phyloP scores from a whole-genome alignment of 2,888 invertebrate genomes.

The Dolichopus griseipennis region DNA sequence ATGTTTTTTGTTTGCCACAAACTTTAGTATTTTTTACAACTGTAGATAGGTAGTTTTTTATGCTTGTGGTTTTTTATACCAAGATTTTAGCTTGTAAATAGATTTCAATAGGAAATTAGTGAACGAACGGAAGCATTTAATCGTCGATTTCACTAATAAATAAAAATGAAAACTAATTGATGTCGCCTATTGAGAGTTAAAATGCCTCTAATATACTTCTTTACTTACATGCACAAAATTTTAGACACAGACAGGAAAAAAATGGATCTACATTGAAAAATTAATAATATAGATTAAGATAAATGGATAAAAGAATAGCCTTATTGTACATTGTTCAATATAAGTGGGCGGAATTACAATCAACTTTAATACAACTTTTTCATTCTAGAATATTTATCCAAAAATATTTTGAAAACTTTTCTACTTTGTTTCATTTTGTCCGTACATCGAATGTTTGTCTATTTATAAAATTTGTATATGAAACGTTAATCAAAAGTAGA shows the following conservation, averaged over 20 bases:
- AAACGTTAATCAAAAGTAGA: too few species aligned
- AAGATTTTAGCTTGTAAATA: not conserved
- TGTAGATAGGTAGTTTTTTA: too few species aligned
- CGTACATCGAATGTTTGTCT: not conserved
- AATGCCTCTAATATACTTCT: not conserved
- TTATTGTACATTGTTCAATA: not conserved
- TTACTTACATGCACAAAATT: not conserved
- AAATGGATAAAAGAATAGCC: not conserved
- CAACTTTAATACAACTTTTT: not conserved
- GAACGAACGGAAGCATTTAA: constrained; percentile 2
- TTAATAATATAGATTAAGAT: too few species aligned
- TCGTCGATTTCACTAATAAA: not conserved
- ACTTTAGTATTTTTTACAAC: too few species aligned
- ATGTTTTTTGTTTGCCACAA: too few species aligned
- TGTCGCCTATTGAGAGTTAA: not conserved
- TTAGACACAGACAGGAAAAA: too few species aligned
- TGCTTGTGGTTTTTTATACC: too few species aligned
- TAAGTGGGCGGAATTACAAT: not conserved
- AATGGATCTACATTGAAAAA: too few species aligned
- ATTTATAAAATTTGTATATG: too few species aligned
- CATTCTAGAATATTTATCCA: not conserved
- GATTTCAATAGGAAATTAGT: not conserved
- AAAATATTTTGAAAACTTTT: too few species aligned
- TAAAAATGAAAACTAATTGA: constrained; percentile 1
- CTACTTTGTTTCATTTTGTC: not conserved